Evolutionary conservation across 1,140 invertebrate species (phyloP).

Genomic region (Rhizoglyphus robini): DNA sequence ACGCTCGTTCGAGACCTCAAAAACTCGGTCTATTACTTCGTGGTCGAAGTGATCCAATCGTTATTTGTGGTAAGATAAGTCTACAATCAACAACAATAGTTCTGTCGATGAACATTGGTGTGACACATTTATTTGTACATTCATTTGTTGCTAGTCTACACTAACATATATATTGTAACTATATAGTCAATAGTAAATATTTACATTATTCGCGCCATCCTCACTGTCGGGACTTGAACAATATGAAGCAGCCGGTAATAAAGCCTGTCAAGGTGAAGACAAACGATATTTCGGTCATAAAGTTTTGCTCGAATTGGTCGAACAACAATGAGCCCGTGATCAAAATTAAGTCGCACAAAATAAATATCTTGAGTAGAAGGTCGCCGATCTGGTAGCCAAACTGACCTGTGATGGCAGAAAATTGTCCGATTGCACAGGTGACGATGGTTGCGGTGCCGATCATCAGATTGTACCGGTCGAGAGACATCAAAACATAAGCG

Average conservation of each 20-base stretch:
- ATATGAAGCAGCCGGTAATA: not conserved
- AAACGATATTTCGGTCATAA: slow-evolving; percentile 9
- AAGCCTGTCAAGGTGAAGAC: not conserved
- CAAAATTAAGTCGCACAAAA: not conserved
- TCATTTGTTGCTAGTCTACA: too few species aligned
- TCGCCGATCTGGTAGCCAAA: not conserved
- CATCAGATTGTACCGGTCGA: slow-evolving; percentile 1
- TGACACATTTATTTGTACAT: too few species aligned
- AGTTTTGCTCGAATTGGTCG: not conserved
- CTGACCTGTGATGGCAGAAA: slow-evolving; percentile 6
- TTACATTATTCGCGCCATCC: too few species aligned
- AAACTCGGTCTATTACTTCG: not conserved
- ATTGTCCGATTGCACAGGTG: not conserved
- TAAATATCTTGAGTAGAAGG: not conserved
- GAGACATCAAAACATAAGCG: not conserved
- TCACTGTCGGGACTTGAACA: not conserved
- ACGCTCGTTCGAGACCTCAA: not conserved
- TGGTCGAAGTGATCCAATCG: not conserved
- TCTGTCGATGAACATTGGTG: too few species aligned
- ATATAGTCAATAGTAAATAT: too few species aligned
- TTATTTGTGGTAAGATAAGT: too few species aligned
- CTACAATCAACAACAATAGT: too few species aligned
- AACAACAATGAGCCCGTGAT: not conserved
- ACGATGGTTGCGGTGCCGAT: not conserved
- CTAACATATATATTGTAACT: too few species aligned